Conservation (phyloP, 2,888 invertebrate genomes). For the Neoascia interrupta region DNA sequence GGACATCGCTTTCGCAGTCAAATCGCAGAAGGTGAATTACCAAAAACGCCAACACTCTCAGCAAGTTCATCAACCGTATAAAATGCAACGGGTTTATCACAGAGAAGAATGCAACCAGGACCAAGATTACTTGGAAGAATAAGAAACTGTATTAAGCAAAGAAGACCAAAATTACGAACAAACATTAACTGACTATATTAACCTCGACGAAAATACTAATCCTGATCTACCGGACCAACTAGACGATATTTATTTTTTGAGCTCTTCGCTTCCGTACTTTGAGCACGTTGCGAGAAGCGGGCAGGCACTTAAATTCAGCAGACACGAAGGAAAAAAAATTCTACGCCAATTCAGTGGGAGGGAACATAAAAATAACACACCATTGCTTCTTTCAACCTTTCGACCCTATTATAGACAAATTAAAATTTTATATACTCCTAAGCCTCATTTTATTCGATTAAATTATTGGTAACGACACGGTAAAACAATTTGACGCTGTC, state of each 20-base stretch:
- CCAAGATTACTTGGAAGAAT: conserved; percentile 12
- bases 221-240: conserved; percentile 20
- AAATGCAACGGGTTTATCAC: conserved; percentile 27
- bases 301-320: conserved; percentile 19
- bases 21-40: conserved; percentile 11
- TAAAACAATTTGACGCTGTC: conserved; percentile 18
- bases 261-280: conserved; percentile 32
- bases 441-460: conserved; percentile 16
- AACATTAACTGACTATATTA: neutral
- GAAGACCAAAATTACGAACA: conserved; percentile 23
- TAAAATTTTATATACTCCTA: conserved; percentile 12
- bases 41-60: conserved; percentile 34
- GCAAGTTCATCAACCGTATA: conserved; percentile 20
- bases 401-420: conserved; percentile 1
- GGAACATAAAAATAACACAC: conserved; percentile 25
- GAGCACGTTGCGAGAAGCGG: conserved; percentile 19
- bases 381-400: conserved; percentile 7
- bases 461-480: conserved; percentile 8
- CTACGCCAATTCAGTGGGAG: conserved; percentile 37
- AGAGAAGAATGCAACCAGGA: conserved; percentile 24
- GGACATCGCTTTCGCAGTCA: conserved; percentile 6
- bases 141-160: conserved; percentile 2
- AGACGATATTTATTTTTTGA: conserved; percentile 41
- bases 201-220: neutral
- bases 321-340: conserved; percentile 36